A percentile compares a stretch with the other conserved stretches of the same genome.
These are phyloP conservation scores for Enteromius afrohamiltoni DNA, from an alignment of 2,797 vertebrate genomes.

Conservation along the genomic window DNA sequence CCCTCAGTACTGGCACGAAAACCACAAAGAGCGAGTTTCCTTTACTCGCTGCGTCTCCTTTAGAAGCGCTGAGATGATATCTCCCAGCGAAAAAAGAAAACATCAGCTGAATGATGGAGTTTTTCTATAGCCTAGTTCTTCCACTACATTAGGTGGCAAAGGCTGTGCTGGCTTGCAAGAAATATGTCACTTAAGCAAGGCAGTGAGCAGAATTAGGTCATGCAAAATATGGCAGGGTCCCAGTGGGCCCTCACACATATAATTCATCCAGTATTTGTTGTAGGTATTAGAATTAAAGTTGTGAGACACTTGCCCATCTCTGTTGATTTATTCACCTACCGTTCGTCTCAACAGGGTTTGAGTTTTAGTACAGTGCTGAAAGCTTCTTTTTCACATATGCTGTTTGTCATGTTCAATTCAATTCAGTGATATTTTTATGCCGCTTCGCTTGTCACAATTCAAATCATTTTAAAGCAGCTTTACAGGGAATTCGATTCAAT, in stretches of 20 bases:
- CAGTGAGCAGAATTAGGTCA: slow-evolving; percentile 75
- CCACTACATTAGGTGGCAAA: slow-evolving; percentile 46
- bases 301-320: slow-evolving; percentile 78
- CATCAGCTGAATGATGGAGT: slow-evolving; percentile 47
- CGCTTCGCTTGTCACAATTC: background rate
- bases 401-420: slow-evolving; percentile 10
- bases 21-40: slow-evolving; percentile 20
- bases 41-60: background rate
- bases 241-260: slow-evolving; percentile 58
- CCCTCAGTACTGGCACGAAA: slow-evolving; percentile 16
- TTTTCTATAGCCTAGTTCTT: slow-evolving; percentile 57
- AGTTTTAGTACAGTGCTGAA: background rate
- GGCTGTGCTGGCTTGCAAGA: slow-evolving; percentile 41
- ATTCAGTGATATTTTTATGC: background rate
- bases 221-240: slow-evolving; percentile 73
- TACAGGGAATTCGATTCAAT: slow-evolving; percentile 21
- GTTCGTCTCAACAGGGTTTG: background rate
- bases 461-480: background rate
- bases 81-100: slow-evolving; percentile 34
- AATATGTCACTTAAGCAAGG: slow-evolving; percentile 68
- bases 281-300: slow-evolving; percentile 75
- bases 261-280: slow-evolving; percentile 81
- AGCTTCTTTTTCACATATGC: background rate
- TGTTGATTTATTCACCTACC: slow-evolving; percentile 67
- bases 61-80: slow-evolving; percentile 21